Percentiles rank a stretch among this genome's conserved stretches.
phyloP scores from a whole-genome alignment of 2,113 vertebrate species.

The Corythaixoides concolor region DNA sequence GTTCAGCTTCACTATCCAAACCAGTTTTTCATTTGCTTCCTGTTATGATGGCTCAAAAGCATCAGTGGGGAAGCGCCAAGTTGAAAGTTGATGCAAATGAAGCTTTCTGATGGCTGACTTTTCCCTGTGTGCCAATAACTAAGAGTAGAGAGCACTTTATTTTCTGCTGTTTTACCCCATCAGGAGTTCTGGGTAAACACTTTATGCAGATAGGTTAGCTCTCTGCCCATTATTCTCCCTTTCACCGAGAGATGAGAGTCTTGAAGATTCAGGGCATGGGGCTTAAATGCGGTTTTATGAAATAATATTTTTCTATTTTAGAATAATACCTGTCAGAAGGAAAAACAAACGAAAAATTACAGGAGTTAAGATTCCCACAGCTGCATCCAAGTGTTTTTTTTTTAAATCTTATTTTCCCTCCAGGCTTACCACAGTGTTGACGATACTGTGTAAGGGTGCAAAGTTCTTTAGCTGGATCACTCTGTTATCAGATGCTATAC shows the following conservation, averaged over 20 bases:
- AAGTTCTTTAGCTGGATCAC: constrained; percentile 4
- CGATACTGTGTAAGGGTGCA: not conserved
- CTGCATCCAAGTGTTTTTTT: not conserved
- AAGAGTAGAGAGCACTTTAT: not conserved
- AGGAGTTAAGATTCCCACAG: not conserved
- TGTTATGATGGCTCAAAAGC: not conserved
- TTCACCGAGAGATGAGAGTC: not conserved
- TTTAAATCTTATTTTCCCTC: not conserved
- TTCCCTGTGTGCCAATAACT: not conserved
- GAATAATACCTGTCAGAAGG: not conserved
- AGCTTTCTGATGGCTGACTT: not conserved
- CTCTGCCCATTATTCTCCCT: not conserved
- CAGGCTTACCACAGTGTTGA: not conserved
- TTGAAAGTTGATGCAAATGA: not conserved
- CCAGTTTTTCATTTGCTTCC: not conserved
- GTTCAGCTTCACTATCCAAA: not conserved
- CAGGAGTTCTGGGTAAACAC: not conserved
- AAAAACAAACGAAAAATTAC: not conserved
- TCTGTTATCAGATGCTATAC: not conserved
- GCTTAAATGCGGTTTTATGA: constrained; percentile 5
- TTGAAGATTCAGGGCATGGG: not conserved
- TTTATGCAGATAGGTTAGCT: not conserved
- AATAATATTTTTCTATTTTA: constrained; percentile 34
- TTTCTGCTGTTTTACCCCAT: not conserved
- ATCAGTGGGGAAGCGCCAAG: not conserved